Conservation (phyloP, 1,140 invertebrate genomes). For the Chionoecetes opilio region DNA sequence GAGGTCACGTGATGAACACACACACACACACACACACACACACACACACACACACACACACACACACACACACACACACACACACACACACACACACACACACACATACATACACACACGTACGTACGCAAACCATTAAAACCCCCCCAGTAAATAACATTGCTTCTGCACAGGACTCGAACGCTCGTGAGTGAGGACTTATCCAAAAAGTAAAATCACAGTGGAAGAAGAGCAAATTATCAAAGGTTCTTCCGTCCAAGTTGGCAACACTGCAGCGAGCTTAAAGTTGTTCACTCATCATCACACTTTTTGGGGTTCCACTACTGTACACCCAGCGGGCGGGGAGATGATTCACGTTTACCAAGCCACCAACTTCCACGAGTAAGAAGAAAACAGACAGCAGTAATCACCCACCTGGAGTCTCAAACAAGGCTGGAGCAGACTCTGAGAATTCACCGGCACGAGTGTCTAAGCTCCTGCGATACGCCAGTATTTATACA, state of each 20-base stretch:
- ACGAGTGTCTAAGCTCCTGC: neutral
- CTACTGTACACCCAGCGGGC: neutral
- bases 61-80: slow-evolving; percentile 49
- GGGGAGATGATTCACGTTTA: neutral
- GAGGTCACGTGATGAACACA: slow-evolving; percentile 11
- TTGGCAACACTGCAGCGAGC: neutral
- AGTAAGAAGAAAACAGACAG: neutral
- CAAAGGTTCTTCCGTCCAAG: neutral
- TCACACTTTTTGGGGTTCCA: neutral
- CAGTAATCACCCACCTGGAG: slow-evolving; percentile 46
- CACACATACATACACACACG: slow-evolving; percentile 21
- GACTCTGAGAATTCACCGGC: neutral
- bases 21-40: slow-evolving; percentile 41
- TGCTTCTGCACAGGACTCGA: neutral
- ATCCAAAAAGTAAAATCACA: neutral
- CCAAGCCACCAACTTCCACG: neutral
- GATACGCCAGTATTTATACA: slow-evolving; percentile 35
- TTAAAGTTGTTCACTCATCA: neutral
- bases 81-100: slow-evolving; percentile 8
- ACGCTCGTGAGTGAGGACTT: neutral
- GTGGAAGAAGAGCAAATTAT: neutral
- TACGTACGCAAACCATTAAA: neutral
- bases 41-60: slow-evolving; percentile 35
- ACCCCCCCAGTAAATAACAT: neutral
- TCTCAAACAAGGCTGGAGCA: slow-evolving; percentile 1